A percentile compares a stretch with the other conserved stretches of the same genome.
These are phyloP conservation scores for Scolanthus callimorphus DNA, from an alignment of 92 coral and sea anemone genomes.

Conservation along the genomic window DNA sequence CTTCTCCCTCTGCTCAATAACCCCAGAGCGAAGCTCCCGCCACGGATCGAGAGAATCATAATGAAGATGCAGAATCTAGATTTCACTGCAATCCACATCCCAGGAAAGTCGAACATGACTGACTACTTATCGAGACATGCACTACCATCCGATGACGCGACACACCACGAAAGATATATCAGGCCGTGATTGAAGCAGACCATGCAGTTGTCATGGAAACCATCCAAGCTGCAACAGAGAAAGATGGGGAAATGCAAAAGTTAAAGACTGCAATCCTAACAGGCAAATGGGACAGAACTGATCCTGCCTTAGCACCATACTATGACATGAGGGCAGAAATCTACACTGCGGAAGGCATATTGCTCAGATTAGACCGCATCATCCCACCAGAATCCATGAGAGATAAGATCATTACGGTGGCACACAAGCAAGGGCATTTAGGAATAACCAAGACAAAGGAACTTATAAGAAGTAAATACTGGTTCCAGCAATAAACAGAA, in stretches of 20 bases:
- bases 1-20: constrained; percentile 57
- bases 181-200: constrained; percentile 35
- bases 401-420: constrained; percentile 20
- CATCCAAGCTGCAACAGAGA: constrained; percentile 29
- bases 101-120: constrained; percentile 9
- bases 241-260: constrained; percentile 21
- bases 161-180: constrained; percentile 18
- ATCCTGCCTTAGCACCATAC: too few species aligned
- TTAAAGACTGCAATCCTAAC: constrained; percentile 23
- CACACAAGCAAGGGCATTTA: constrained; percentile 54
- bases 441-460: constrained; percentile 45
- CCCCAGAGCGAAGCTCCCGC: constrained; percentile 64
- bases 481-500: constrained; percentile 35
- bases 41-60: constrained; percentile 46
- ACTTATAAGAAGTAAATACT: constrained; percentile 28
- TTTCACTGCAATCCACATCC: constrained; percentile 21
- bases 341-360: constrained; percentile 28
- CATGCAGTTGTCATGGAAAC: too few species aligned
- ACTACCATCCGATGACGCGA: constrained; percentile 11
- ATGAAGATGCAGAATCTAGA: constrained; percentile 46
- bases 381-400: constrained; percentile 38
- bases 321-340: constrained; percentile 25
- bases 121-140: constrained; percentile 36
- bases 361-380: constrained; percentile 37
- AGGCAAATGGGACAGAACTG: constrained; percentile 34